phyloP scores from a whole-genome alignment of 2,888 invertebrate genomes.

The Ceramica pisi region DNA sequence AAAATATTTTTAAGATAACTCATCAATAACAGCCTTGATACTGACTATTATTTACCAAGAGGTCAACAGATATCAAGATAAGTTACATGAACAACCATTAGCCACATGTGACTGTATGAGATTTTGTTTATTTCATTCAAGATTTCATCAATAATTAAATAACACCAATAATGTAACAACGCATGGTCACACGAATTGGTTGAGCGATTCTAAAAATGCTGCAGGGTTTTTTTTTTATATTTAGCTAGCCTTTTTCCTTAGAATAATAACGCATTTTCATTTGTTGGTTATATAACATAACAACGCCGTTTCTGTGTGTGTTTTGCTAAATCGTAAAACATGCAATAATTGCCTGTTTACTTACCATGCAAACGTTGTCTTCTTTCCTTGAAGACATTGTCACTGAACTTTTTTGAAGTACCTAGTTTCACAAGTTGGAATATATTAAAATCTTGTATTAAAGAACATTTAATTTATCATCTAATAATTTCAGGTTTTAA shows the following conservation, averaged over 20 bases:
- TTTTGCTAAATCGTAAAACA: slow-evolving; percentile 16
- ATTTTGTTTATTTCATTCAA: slow-evolving; percentile 29
- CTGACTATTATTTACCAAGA: slow-evolving; percentile 34
- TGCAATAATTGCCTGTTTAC: slow-evolving; percentile 9
- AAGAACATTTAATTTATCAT: neutral
- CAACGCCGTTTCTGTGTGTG: neutral
- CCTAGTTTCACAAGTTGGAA: neutral
- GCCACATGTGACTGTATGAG: neutral
- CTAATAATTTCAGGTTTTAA: neutral
- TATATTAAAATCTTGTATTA: neutral
- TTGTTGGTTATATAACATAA: slow-evolving; percentile 13
- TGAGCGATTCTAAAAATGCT: neutral
- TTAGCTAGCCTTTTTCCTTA: slow-evolving; percentile 4
- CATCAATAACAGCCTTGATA: slow-evolving; percentile 38
- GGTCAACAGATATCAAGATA: slow-evolving; percentile 60
- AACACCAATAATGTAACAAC: neutral
- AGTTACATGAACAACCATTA: slow-evolving; percentile 17
- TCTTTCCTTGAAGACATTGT: slow-evolving; percentile 34
- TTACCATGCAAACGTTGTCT: slow-evolving; percentile 34
- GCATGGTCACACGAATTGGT: slow-evolving; percentile 12
- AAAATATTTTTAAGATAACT: slow-evolving; percentile 25
- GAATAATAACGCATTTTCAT: too few relatives aligned
- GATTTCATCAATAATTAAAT: neutral
- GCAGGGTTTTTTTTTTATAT: neutral
- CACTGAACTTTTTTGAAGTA: neutral